These are phyloP conservation scores for Melanaphis sacchari DNA, from an alignment of 1,140 invertebrate genomes.

Conservation along the genomic window DNA sequence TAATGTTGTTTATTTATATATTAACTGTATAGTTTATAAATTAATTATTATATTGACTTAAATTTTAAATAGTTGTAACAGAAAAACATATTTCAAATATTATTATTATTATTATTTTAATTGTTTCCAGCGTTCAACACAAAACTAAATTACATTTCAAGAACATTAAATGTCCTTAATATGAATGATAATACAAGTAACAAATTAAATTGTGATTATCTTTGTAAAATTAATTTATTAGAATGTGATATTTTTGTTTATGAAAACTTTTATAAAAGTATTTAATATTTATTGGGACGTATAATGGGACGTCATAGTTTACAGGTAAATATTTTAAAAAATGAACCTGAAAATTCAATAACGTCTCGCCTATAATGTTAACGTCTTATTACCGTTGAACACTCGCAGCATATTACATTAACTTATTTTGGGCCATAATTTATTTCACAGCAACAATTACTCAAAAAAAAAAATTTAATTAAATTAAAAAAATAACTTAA, in stretches of 20 bases:
- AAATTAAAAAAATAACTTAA: neutral
- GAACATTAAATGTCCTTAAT: neutral
- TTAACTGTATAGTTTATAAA: no score
- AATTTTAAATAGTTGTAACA: no score
- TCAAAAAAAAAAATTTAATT: neutral
- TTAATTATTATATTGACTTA: no score
- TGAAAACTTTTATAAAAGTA: neutral
- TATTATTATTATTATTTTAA: neutral
- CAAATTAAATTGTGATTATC: neutral
- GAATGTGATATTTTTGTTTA: neutral
- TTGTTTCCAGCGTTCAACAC: neutral
- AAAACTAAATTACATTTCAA: neutral
- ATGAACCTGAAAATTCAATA: conserved; percentile 3
- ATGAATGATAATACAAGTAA: neutral
- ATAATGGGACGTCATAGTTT: neutral
- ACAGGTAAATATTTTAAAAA: neutral
- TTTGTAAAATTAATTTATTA: neutral
- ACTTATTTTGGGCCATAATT: neutral
- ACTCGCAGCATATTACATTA: neutral
- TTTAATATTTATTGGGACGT: neutral
- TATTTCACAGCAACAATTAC: neutral
- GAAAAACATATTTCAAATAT: neutral
- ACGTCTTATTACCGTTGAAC: neutral
- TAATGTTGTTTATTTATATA: no score
- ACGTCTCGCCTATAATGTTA: neutral